These are phyloP conservation scores for Carollia perspicillata DNA, from an alignment of 2,113 vertebrate species.

Conservation along the genomic window DNA sequence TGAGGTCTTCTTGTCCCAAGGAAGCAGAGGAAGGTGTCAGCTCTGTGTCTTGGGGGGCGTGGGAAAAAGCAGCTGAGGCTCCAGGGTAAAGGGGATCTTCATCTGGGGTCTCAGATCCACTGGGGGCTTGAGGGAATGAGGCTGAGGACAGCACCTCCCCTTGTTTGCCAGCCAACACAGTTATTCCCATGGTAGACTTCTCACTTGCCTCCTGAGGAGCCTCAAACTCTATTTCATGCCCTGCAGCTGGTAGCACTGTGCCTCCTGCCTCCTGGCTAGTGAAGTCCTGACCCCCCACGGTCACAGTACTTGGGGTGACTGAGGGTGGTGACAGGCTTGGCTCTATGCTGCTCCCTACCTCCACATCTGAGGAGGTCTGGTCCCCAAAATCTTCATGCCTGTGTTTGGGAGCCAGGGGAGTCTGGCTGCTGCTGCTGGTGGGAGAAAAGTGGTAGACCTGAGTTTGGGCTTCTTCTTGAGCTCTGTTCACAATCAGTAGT, in stretches of 20 bases:
- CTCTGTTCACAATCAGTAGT: slow-evolving; percentile 80
- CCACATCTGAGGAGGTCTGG: slow-evolving; percentile 71
- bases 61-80: slow-evolving; percentile 35
- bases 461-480: slow-evolving; percentile 67
- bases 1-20: slow-evolving; percentile 49
- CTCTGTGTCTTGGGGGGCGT: slow-evolving; percentile 45
- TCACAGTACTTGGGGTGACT: slow-evolving; percentile 32
- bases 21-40: slow-evolving; percentile 51
- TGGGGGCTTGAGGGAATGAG: slow-evolving; percentile 31
- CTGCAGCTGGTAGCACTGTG: not conserved
- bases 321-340: slow-evolving; percentile 69
- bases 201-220: not conserved
- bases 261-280: not conserved
- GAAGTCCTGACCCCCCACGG: not conserved
- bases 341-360: slow-evolving; percentile 80
- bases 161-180: not conserved
- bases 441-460: slow-evolving; percentile 51
- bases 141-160: not conserved
- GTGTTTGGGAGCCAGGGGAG: slow-evolving; percentile 19
- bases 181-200: not conserved
- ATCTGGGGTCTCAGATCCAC: not conserved
- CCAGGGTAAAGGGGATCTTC: not conserved
- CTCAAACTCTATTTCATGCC: slow-evolving; percentile 46
- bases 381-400: slow-evolving; percentile 74
- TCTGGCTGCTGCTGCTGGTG: slow-evolving; percentile 32